Evolutionary conservation across 2,797 vertebrate species (phyloP), one percentile per base, ranked within the genome.

Genomic region (Scomberomorus guttatus): DNA sequence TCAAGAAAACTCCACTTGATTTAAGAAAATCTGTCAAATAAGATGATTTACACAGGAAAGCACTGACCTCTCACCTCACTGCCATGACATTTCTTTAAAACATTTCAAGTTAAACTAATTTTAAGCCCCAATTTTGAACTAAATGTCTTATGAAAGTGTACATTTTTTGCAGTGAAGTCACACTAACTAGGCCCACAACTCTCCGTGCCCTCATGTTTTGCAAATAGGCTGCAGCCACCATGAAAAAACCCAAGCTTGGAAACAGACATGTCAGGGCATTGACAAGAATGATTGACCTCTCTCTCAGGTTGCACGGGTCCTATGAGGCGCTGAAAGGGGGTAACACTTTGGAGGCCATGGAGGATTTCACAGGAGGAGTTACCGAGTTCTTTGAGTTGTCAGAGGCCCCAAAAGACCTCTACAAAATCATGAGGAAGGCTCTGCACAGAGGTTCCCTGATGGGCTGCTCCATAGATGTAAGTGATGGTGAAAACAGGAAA

Each of bases 281-380:
- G n/a, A 65, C 5, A 0, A 10, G 24, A 39, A 62, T 69, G 79
- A 77, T 25, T 9, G 50, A 74, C 68, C n/a, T 70, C 42, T 77
- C 46, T 79, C 69, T 77, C 83, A 99, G 98, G 92, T 91, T 99
- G 77, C 96, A 99, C 6, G 97, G 98, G 1, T 99, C 98, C 27
- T 99, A 99, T 0, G 98, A 99, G 89, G 97, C 98, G 57, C 94
- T 99, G 84, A 99, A 97, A 91, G 98, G 98, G 56, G 98, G 98
- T 2, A 99, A 98, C 81, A 98, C 98, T 3, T 94, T 99, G 0
- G 98, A 99, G 79, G 98, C 98, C 84, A 99, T 99, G 98, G 98
- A 99, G 87, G 98, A 99, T 87, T 99, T 99, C 92, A 99, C 98
- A 0, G 98, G 98, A 79, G 98, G 98, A 63, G 96, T 99, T 51